Conservation (phyloP, 1,140 invertebrate genomes). For the Zaprionus africanus region DNA sequence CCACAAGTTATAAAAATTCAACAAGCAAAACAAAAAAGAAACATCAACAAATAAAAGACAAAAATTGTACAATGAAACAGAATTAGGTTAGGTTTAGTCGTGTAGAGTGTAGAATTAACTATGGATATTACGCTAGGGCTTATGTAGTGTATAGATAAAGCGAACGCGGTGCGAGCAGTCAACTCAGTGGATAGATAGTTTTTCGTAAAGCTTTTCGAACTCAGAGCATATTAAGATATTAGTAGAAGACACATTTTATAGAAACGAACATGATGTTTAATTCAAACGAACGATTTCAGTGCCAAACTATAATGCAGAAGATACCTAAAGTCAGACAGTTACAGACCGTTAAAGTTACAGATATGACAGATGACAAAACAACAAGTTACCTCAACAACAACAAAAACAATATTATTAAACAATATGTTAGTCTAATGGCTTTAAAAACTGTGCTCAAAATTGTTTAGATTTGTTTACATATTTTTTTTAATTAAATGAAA, state of each 20-base stretch:
- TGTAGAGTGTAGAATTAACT: conserved; percentile 25
- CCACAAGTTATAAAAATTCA: conserved; percentile 44
- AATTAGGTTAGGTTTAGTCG: conserved; percentile 14
- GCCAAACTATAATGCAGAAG: conserved; percentile 41
- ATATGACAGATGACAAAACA: conserved; percentile 25
- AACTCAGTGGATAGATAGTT: conserved; percentile 75
- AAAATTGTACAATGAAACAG: conserved; percentile 71
- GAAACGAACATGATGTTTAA: conserved; percentile 20
- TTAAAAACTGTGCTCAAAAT: conserved; percentile 47
- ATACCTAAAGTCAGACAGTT: conserved; percentile 29
- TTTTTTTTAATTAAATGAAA: background rate
- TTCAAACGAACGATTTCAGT: conserved; percentile 37
- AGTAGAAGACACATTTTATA: conserved; percentile 9
- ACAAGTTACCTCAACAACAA: conserved; percentile 48
- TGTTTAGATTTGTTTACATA: conserved; percentile 18
- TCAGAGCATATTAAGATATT: conserved; percentile 79
- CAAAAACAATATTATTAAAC: conserved; percentile 10
- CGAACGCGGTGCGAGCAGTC: conserved; percentile 49
- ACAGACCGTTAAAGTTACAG: conserved; percentile 25
- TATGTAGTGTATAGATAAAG: conserved; percentile 11
- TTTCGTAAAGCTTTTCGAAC: conserved; percentile 58
- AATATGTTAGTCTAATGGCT: conserved; percentile 46
- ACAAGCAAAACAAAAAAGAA: conserved; percentile 42
- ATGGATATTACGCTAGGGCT: conserved; percentile 32
- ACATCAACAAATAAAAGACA: conserved; percentile 61